Base-by-base conservation (phyloP, 2,797 vertebrate species). In the Neoniphon sammara region DNA sequence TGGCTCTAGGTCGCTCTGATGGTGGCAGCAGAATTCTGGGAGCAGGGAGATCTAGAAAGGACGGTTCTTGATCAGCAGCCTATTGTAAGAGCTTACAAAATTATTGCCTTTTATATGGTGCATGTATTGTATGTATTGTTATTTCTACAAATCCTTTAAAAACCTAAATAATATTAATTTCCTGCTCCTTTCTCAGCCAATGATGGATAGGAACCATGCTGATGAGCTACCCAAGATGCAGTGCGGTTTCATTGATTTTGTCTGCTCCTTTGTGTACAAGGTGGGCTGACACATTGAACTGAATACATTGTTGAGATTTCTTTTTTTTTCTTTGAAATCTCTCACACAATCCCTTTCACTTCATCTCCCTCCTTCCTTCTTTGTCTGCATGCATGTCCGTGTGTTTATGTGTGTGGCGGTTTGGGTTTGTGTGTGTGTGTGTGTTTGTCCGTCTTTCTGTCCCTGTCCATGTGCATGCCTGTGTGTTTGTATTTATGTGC, bases 251-350 rank as follows among this genome's bases (percentile, higher is more conserved):
- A 98, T 97, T 75, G 96, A 98, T 83, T 98, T 98, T 90, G 97
- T 98, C 75, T 98, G 97, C 82, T 94, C 96, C 20, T 98, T 98
- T 69, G 96, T 98, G 56, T 98, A 98, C 91, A 98, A 97, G 96
- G 97, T 97, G 92, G 86, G 4, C 21, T 0, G 1, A 42, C 15
- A 36, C 1, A 52, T 7, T 49, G 8, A 56, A 18, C 20, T 12
- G n/a, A 11, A 15, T 7, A 17, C 25, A 25, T 54, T 15, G 25
- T 54, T 31, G n/a, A 15, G 12, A 17, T 47, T 47, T 47, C 8
- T 17, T 17, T 17, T 1, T 47, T 49, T 49, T 5, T 8, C 6
- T 20, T 50, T 39, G 0, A 54, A 15, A 25, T 34, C n/a, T 42
- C 8, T 70, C 31, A 10, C 44, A 15, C 12, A 62, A 6, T 4